Evolutionary conservation across 1,140 invertebrate genomes (phyloP).

Genomic region (Macrotrachela quadricornifera): DNA sequence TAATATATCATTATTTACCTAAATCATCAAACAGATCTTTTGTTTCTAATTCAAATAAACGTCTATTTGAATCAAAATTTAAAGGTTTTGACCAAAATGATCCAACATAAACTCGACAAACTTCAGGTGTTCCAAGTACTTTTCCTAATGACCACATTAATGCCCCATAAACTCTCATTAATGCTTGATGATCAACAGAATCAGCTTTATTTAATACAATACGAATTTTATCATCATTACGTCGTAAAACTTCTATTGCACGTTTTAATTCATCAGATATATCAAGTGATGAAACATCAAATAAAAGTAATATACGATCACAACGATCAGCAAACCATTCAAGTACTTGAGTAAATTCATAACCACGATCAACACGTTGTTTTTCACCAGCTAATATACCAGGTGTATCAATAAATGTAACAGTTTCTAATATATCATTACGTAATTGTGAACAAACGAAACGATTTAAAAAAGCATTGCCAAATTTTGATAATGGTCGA

Average conservation of each 20-base stretch:
- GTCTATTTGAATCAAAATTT: constrained; percentile 48
- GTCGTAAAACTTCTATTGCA: constrained; percentile 61
- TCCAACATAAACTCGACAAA: constrained; percentile 89
- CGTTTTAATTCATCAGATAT: constrained; percentile 91
- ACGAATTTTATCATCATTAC: constrained; percentile 91
- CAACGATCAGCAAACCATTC: constrained; percentile 97
- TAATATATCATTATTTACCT: no score
- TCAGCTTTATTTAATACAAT: constrained; percentile 97
- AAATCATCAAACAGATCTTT: constrained; percentile 77
- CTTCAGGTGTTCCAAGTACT: constrained; percentile 77
- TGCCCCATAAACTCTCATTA: constrained; percentile 93
- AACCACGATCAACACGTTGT: constrained; percentile 79
- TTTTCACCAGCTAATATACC: constrained; percentile 68
- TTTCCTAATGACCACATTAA: constrained; percentile 78
- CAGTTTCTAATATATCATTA: constrained; percentile 57
- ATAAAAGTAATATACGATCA: constrained; percentile 84
- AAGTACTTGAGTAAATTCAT: constrained; percentile 87
- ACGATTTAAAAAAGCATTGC: constrained; percentile 85
- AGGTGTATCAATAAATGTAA: constrained; percentile 88
- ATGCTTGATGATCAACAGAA: constrained; percentile 91
- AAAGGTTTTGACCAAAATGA: constrained; percentile 93
- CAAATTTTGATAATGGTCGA: constrained; percentile 75
- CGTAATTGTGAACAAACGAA: constrained; percentile 51
- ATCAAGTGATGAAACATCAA: constrained; percentile 97
- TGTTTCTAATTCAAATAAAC: constrained; percentile 86